phyloP scores from a whole-genome alignment of 2,888 invertebrate genomes.

The Plagodis dolabraria region DNA sequence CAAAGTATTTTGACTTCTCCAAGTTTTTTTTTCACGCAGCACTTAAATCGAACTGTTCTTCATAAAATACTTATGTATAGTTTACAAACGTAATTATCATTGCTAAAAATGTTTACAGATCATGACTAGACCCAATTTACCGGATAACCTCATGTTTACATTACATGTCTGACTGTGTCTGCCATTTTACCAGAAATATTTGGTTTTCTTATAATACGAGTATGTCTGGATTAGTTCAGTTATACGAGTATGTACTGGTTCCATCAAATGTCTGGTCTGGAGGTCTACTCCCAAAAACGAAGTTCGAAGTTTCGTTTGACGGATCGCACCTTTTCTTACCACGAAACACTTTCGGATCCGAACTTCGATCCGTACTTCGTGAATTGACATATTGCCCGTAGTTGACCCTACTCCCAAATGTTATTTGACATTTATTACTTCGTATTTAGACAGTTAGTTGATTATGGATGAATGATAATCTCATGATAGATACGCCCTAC shows the following conservation, averaged over 20 bases:
- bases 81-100: slow-evolving; percentile 18
- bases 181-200: slow-evolving; percentile 9
- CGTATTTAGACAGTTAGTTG: no score
- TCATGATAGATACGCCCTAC: no score
- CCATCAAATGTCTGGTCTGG: no score
- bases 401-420: no score
- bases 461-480: no score
- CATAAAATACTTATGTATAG: slow-evolving; percentile 6
- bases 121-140: slow-evolving; percentile 9
- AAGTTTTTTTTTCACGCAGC: background rate
- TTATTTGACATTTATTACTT: no score
- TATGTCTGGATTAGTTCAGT: slow-evolving; percentile 9
- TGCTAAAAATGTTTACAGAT: slow-evolving; percentile 15
- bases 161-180: background rate
- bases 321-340: no score
- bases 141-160: slow-evolving; percentile 14
- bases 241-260: slow-evolving; percentile 18
- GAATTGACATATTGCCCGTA: no score
- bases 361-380: no score
- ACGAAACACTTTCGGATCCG: no score
- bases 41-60: background rate
- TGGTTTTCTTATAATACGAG: slow-evolving; percentile 4
- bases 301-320: no score
- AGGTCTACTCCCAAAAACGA: no score
- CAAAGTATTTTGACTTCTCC: background rate